Conservation (phyloP, 2,113 vertebrate species). For the Xenotilapia caudafasciata region DNA sequence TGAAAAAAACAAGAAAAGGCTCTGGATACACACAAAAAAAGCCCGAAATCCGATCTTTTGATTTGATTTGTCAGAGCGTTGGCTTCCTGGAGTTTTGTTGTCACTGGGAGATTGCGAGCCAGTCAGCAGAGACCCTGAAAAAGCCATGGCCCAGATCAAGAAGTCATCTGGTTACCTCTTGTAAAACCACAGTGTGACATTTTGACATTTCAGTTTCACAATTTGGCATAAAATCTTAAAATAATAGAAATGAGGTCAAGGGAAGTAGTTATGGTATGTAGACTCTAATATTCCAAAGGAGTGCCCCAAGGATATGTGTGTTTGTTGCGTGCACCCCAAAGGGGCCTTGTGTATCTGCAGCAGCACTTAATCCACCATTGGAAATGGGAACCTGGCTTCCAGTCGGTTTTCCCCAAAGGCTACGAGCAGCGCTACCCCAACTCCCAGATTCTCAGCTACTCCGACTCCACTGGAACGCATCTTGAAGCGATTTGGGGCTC, state of each 20-base stretch:
- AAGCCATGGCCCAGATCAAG: background rate
- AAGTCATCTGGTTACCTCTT: background rate
- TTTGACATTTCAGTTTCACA: background rate
- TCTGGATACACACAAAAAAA: background rate
- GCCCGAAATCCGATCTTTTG: background rate
- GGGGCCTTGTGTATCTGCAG: conserved; percentile 32
- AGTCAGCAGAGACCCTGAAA: background rate
- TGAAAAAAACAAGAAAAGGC: background rate
- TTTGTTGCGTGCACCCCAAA: conserved; percentile 10
- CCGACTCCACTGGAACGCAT: conserved; percentile 57
- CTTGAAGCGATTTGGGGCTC: conserved; percentile 73
- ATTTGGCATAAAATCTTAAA: background rate
- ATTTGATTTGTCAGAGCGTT: background rate
- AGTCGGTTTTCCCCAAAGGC: conserved; percentile 46
- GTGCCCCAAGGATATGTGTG: background rate
- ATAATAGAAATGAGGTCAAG: background rate
- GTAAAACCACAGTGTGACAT: background rate
- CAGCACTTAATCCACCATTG: conserved; percentile 48
- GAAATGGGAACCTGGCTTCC: conserved; percentile 57
- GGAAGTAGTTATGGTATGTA: background rate
- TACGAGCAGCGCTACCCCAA: conserved; percentile 38
- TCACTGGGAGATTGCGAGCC: background rate
- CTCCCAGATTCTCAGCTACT: conserved; percentile 51
- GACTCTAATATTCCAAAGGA: background rate
- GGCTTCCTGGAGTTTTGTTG: background rate